Conservation (phyloP, 2,113 vertebrate species). For the Lophius piscatorius region DNA sequence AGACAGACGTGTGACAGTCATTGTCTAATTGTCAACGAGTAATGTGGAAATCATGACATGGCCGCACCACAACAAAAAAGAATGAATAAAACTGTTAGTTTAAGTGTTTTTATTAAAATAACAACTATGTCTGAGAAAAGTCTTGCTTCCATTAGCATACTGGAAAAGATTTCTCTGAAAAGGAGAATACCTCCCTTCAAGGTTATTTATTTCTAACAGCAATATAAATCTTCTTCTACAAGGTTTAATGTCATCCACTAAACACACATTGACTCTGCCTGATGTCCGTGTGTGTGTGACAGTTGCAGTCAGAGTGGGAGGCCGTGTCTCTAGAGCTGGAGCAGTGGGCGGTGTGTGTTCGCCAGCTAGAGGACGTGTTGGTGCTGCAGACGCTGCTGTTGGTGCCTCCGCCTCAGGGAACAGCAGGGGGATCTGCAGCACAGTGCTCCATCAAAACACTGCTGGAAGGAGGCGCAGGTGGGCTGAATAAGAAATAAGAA, state of each 20-base stretch:
- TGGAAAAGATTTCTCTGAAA: no score
- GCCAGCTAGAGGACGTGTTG: slow-evolving; percentile 92
- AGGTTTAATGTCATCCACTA: background rate
- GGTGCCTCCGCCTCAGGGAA: slow-evolving; percentile 64
- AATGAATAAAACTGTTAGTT: no score
- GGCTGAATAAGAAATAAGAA: background rate
- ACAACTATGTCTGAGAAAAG: no score
- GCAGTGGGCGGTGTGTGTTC: slow-evolving; percentile 93
- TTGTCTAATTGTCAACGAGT: no score
- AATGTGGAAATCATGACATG: no score
- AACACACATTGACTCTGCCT: background rate
- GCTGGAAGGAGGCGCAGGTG: slow-evolving; percentile 93
- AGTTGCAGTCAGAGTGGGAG: slow-evolving; percentile 88
- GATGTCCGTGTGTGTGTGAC: slow-evolving; percentile 14
- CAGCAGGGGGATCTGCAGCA: slow-evolving; percentile 76
- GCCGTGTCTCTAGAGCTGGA: slow-evolving; percentile 93
- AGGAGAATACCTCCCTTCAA: no score
- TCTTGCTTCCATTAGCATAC: no score
- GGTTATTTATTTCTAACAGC: no score
- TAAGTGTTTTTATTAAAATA: no score
- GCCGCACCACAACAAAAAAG: no score
- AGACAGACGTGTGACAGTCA: no score
- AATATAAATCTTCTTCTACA: no score
- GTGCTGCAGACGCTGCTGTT: slow-evolving; percentile 90
- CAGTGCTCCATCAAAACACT: slow-evolving; percentile 89